Conservation (phyloP, 2,797 vertebrate species). For the Hydrophis major region DNA sequence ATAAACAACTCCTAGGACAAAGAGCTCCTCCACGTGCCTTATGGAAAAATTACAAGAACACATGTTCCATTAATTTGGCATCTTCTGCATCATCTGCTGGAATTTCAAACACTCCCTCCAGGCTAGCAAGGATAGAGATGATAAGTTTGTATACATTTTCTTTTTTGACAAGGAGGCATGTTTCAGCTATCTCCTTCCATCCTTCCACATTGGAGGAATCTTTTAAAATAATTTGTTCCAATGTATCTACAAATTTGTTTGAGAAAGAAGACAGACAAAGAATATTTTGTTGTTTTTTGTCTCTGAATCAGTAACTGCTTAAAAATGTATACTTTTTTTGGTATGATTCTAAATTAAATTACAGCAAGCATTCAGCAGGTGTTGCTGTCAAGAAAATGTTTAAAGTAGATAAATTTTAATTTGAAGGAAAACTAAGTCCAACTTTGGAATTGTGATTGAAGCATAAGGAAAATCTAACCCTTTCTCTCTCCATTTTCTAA, state of each 20-base stretch:
- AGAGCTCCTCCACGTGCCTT: slow-evolving; percentile 68
- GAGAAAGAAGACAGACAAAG: slow-evolving; percentile 22
- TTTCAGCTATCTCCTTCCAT: slow-evolving; percentile 67
- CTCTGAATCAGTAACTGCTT: neutral
- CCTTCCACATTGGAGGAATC: slow-evolving; percentile 63
- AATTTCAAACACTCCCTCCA: slow-evolving; percentile 64
- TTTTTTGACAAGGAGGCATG: slow-evolving; percentile 63
- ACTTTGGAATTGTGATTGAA: neutral
- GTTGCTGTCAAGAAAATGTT: neutral
- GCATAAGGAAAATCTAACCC: neutral
- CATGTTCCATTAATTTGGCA: slow-evolving; percentile 66
- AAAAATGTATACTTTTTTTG: slow-evolving; percentile 3
- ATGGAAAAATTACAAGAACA: slow-evolving; percentile 70
- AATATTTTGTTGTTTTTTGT: slow-evolving; percentile 14
- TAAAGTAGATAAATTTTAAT: neutral
- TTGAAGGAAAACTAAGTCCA: neutral
- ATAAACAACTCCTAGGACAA: accelerated
- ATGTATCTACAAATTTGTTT: slow-evolving; percentile 49
- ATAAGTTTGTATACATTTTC: slow-evolving; percentile 63
- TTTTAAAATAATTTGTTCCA: slow-evolving; percentile 68
- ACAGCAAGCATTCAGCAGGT: neutral
- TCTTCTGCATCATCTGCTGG: slow-evolving; percentile 42
- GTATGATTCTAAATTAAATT: neutral
- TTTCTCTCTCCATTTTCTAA: neutral
- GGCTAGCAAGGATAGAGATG: slow-evolving; percentile 65